Evolutionary conservation across 2,113 vertebrate species (phyloP).

Genomic region (Thamnophis sirtalis): DNA sequence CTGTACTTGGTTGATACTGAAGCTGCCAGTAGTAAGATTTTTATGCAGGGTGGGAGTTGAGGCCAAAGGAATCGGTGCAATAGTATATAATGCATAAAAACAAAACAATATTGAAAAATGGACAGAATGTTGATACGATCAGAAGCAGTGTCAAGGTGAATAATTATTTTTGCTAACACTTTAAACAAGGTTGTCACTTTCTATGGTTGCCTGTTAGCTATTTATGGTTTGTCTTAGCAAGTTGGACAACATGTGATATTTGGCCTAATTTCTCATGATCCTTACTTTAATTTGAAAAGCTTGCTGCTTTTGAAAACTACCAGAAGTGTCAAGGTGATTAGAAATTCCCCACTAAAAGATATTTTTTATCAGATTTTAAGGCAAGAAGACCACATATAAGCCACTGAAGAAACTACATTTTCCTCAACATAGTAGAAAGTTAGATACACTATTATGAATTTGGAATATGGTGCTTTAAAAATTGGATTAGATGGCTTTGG

Average conservation of each 20-base stretch:
- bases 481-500: not conserved
- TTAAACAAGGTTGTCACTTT: not conserved
- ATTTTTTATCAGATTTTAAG: not conserved
- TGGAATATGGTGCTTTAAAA: not conserved
- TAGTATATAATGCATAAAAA: not conserved
- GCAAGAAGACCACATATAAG: not conserved
- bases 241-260: not conserved
- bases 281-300: not conserved
- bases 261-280: not conserved
- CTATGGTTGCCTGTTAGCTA: not conserved
- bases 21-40: not conserved
- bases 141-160: not conserved
- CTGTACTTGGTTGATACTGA: not conserved
- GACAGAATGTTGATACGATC: not conserved
- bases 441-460: not conserved
- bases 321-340: not conserved
- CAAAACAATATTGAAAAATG: not conserved
- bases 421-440: not conserved
- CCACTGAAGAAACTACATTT: not conserved
- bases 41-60: not conserved
- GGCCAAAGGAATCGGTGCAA: not conserved
- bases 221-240: not conserved
- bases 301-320: not conserved
- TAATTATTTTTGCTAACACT: not conserved
- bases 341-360: not conserved